Evolutionary conservation across 1,140 invertebrate species (phyloP).

Genomic region (Cyclargus thomasi): DNA sequence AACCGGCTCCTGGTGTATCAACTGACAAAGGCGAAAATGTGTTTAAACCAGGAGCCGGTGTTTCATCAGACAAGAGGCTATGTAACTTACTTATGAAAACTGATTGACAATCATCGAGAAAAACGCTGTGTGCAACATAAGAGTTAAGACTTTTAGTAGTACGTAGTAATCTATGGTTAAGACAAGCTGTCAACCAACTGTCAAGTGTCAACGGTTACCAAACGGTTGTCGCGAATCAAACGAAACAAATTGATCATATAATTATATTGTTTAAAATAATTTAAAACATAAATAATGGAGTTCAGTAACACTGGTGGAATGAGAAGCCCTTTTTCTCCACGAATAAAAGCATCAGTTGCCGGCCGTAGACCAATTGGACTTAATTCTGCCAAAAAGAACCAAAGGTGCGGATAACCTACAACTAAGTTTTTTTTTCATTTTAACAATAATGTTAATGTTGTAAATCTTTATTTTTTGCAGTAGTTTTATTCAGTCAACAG

Average conservation of each 20-base stretch:
- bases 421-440: slow-evolving; percentile 20
- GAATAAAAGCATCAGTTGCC: slow-evolving; percentile 59
- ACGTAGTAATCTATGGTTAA: too few relatives aligned
- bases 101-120: too few relatives aligned
- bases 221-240: too few relatives aligned
- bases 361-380: slow-evolving; percentile 58
- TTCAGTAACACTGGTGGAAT: slow-evolving; percentile 61
- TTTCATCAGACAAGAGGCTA: too few relatives aligned
- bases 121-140: too few relatives aligned
- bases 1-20: too few relatives aligned
- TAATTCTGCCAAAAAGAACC: slow-evolving; percentile 63
- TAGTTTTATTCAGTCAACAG: slow-evolving; percentile 42
- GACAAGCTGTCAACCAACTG: too few relatives aligned
- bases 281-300: slow-evolving; percentile 51
- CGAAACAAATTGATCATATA: background rate
- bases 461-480: slow-evolving; percentile 32
- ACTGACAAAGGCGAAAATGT: too few relatives aligned
- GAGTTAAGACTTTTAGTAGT: too few relatives aligned
- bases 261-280: background rate
- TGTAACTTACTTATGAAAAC: too few relatives aligned
- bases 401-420: slow-evolving; percentile 50
- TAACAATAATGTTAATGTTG: background rate
- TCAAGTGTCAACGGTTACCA: too few relatives aligned
- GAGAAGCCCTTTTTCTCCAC: slow-evolving; percentile 73
- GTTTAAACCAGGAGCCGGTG: too few relatives aligned